Conservation (phyloP, 2,797 vertebrate species). For the Cynopterus sphinx region DNA sequence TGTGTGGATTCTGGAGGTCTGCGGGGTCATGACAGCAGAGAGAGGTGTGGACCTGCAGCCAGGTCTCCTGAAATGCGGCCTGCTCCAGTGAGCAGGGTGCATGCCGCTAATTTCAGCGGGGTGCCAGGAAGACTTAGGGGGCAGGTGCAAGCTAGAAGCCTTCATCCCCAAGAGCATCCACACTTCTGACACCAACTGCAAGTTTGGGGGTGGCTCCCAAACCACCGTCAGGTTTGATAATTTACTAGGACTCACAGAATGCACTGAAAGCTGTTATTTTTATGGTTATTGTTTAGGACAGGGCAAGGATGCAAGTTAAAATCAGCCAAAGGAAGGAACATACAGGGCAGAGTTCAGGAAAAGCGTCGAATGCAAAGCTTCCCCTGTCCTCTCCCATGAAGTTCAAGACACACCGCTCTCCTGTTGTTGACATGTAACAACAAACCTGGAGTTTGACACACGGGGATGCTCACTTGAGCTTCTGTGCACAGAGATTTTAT, state of each 20-base stretch:
- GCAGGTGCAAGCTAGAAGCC: background rate
- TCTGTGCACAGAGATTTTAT: background rate
- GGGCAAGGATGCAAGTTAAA: background rate
- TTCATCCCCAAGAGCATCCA: background rate
- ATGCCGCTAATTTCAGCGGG: background rate
- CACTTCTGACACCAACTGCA: background rate
- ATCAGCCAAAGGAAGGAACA: background rate
- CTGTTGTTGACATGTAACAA: fast-evolving
- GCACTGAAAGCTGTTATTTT: fast-evolving
- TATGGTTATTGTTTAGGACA: background rate
- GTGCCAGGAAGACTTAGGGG: background rate
- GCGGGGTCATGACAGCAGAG: fast-evolving
- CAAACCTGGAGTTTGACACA: fast-evolving
- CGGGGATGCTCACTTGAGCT: background rate
- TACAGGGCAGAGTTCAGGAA: background rate
- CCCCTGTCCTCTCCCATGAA: fast-evolving
- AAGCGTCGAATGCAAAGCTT: background rate
- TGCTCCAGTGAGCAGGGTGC: background rate
- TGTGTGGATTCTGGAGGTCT: background rate
- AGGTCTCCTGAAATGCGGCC: fast-evolving
- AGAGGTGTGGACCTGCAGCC: background rate
- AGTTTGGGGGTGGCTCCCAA: background rate
- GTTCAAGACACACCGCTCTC: fast-evolving
- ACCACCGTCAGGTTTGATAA: background rate
- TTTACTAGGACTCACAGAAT: background rate